Evolutionary conservation across 2,113 vertebrate species (phyloP).

Genomic region (Plectropomus leopardus): DNA sequence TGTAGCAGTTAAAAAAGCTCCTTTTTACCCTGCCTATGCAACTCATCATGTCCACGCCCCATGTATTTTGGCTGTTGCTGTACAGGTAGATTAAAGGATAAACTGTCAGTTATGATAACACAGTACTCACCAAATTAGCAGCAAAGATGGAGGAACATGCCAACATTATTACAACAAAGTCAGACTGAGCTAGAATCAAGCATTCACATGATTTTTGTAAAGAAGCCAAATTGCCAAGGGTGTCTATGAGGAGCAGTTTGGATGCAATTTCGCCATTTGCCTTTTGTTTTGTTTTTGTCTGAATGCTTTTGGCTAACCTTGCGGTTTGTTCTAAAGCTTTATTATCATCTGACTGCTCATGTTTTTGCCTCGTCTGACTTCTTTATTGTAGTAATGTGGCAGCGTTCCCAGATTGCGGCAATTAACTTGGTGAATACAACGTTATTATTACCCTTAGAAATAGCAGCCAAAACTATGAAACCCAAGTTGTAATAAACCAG

Average conservation of each 20-base stretch:
- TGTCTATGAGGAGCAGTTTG: slow-evolving; percentile 3
- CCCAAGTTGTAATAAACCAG: slow-evolving; percentile 14
- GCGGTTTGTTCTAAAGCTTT: neutral
- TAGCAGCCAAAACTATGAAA: slow-evolving; percentile 11
- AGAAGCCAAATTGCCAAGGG: neutral
- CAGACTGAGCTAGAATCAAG: neutral
- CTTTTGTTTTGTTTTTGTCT: neutral
- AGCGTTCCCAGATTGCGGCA: neutral
- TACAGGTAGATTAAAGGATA: neutral
- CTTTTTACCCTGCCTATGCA: no score
- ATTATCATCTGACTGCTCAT: neutral
- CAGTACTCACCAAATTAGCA: neutral
- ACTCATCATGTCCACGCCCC: no score
- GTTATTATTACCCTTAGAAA: slow-evolving; percentile 32
- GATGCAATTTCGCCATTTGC: neutral
- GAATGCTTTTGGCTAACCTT: neutral
- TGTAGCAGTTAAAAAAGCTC: no score
- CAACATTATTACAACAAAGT: neutral
- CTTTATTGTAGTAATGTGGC: neutral
- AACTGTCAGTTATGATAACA: neutral
- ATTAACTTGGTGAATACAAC: slow-evolving; percentile 27
- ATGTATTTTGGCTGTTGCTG: neutral
- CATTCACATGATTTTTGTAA: neutral
- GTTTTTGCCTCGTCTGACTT: neutral
- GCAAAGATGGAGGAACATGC: neutral